phyloP scores from a whole-genome alignment of 2,113 vertebrate genomes.

The Salvelinus alpinus region DNA sequence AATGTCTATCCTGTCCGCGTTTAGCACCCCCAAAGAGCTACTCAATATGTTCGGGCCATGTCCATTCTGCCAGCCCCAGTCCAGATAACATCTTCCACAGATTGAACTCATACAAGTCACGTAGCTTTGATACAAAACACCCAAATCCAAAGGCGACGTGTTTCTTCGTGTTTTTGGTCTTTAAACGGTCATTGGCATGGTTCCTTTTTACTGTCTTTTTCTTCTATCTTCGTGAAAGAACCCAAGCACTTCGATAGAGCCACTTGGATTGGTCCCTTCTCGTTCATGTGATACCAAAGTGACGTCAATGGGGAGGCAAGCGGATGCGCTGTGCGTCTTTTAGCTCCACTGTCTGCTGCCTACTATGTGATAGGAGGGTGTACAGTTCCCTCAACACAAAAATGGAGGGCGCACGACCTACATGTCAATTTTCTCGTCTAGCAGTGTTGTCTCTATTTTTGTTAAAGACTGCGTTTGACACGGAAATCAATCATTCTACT shows the following conservation, averaged over 20 bases:
- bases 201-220: constrained; percentile 62
- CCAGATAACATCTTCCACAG: constrained; percentile 56
- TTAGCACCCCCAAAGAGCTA: constrained; percentile 54
- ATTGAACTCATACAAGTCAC: background rate
- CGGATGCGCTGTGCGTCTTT: constrained; percentile 78
- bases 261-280: constrained; percentile 68
- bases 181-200: constrained; percentile 54
- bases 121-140: constrained; percentile 1
- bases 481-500: background rate
- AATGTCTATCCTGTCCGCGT: constrained; percentile 60
- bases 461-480: background rate
- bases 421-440: background rate
- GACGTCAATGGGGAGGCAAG: constrained; percentile 84
- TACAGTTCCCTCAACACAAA: constrained; percentile 25
- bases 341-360: constrained; percentile 61
- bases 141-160: constrained; percentile 34
- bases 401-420: constrained; percentile 28
- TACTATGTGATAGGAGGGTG: background rate
- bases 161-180: constrained; percentile 46
- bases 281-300: constrained; percentile 75
- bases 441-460: background rate
- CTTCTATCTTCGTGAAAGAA: constrained; percentile 61
- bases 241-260: constrained; percentile 63
- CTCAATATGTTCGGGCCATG: constrained; percentile 73
- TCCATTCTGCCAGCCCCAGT: constrained; percentile 54